A percentile compares a stretch with the other conserved stretches of the same genome.
Conservation (phyloP, 2,113 vertebrate genomes). For the Silurus meridionalis region DNA sequence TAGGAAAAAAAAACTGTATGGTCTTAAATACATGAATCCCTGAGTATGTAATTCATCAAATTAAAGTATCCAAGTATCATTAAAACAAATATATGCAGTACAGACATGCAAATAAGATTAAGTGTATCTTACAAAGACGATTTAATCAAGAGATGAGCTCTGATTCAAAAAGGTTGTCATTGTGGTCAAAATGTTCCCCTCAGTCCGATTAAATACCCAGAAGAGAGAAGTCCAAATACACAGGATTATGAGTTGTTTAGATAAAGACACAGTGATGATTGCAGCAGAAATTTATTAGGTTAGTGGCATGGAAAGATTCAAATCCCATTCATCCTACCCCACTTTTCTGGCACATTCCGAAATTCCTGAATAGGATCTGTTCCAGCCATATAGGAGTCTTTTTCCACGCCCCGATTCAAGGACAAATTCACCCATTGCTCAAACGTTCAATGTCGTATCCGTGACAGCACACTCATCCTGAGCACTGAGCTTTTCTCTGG, state of each 20-base stretch:
- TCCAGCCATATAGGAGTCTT: background rate
- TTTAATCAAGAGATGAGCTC: too few relatives aligned
- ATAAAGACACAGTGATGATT: background rate
- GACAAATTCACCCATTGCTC: background rate
- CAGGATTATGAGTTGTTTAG: background rate
- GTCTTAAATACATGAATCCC: too few relatives aligned
- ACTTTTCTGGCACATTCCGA: background rate
- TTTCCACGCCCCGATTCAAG: conserved; percentile 13
- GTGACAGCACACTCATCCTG: background rate
- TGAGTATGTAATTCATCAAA: too few relatives aligned
- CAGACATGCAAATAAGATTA: too few relatives aligned
- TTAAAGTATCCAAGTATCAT: too few relatives aligned
- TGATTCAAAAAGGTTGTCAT: too few relatives aligned
- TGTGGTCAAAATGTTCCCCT: background rate
- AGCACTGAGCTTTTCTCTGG: background rate
- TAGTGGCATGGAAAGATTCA: background rate
- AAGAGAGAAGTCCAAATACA: background rate
- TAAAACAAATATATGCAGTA: too few relatives aligned
- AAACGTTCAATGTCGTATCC: background rate
- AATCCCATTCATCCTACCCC: background rate
- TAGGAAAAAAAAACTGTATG: background rate
- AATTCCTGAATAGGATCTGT: background rate
- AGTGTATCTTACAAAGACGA: too few relatives aligned
- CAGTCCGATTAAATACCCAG: background rate
- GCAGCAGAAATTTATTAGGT: background rate